Evolutionary conservation across 2,888 invertebrate genomes (phyloP), one percentile per base, ranked within the genome.

Genomic region (Idaea dimidiata): DNA sequence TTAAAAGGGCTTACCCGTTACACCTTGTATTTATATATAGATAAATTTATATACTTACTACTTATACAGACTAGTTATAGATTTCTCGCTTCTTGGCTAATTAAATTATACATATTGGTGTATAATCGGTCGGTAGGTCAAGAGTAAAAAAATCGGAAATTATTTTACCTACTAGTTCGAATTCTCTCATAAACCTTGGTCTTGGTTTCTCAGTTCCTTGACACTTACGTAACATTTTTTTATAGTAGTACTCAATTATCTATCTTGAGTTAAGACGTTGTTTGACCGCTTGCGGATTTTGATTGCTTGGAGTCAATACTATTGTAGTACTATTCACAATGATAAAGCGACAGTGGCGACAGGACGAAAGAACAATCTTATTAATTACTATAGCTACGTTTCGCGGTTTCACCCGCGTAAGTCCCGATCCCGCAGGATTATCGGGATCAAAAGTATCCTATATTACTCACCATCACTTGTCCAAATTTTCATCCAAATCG

Each of bases 161-260:
- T 1, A 43, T 43, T 43, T 43, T 43, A 43, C 14, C 43, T 43
- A 43, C 43, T 43, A 2, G 10, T 10, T 1, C 3, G 14, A 43
- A 32, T 43, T 43, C 43, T 3, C 43, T 43, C 43, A 10, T 14
- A 43, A 43, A 14, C 43, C 43, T 43, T 43, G 14, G 14, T 43
- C 14, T 43, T 43, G 14, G 43, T 43, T 43, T 43, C 10, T 2
- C 43, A 63, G 76, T 74, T 81, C 76, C 80, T 80, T 81, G 78
- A 77, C 86, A 86, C 84, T 86, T 84, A 83, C 87, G 86, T 84
- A 83, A 86, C 68, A 70, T 73, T 83, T 84, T 24, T 84, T 84
- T 83, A 78, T 76, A 66, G 72, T 66, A 68, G 64, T 65, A 71
- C 78, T 78, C 77, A 77, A 74, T 75, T 69, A 67, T 66, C 65